Percentiles rank a stretch among this genome's conserved stretches.
These are phyloP conservation scores for Cichladusa arquata DNA, from an alignment of 2,113 vertebrate genomes.

Conservation along the genomic window DNA sequence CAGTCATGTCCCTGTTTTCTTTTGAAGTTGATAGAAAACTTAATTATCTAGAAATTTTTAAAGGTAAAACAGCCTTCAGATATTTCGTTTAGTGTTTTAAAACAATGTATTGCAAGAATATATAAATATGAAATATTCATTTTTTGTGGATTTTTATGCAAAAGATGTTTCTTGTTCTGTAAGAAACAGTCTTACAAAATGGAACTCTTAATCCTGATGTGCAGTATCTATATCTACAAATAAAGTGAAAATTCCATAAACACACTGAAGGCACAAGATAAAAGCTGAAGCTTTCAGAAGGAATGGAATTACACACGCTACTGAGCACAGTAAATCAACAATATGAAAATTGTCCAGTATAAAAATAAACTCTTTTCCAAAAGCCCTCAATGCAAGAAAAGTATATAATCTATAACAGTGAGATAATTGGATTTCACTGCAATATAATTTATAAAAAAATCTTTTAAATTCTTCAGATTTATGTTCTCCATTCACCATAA, in stretches of 20 bases:
- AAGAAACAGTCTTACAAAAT: background rate
- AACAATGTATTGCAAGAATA: background rate
- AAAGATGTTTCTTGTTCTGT: background rate
- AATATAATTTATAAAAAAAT: background rate
- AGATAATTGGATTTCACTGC: background rate
- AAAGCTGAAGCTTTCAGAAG: slow-evolving; percentile 20
- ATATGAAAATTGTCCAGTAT: background rate
- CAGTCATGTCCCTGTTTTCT: background rate
- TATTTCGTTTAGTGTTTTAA: background rate
- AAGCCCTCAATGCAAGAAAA: background rate
- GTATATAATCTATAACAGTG: background rate
- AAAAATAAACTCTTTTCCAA: slow-evolving; percentile 14
- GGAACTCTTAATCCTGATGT: background rate
- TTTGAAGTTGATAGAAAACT: background rate
- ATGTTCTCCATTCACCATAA: background rate
- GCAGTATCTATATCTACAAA: background rate
- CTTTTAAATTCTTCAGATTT: background rate
- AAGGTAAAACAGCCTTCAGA: background rate
- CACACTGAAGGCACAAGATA: background rate
- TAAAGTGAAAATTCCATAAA: slow-evolving; percentile 12
- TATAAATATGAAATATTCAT: background rate
- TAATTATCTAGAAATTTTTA: background rate
- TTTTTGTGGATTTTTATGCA: background rate
- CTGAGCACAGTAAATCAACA: slow-evolving; percentile 26
- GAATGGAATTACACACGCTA: slow-evolving; percentile 4